A percentile compares a stretch with the other conserved stretches of the same genome.
These are phyloP conservation scores for Noctua pronuba DNA, from an alignment of 2,888 invertebrate species.

Conservation along the genomic window DNA sequence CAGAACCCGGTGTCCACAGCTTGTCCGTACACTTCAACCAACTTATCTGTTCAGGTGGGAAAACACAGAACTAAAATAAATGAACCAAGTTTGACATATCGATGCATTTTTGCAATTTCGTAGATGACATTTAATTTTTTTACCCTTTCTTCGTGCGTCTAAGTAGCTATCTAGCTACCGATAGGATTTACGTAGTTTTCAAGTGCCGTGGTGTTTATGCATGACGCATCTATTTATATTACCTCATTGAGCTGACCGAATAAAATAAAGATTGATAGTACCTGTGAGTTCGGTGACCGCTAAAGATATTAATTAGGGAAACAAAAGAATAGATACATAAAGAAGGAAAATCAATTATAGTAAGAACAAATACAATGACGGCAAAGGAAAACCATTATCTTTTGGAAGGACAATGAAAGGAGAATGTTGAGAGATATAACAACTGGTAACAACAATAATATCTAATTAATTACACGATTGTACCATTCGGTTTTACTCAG, in stretches of 20 bases:
- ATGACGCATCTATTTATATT: too few relatives aligned
- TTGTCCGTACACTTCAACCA: not conserved
- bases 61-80: too few relatives aligned
- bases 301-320: slow-evolving; percentile 16
- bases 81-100: too few relatives aligned
- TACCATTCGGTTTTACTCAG: not conserved
- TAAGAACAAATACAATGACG: not conserved
- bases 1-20: too few relatives aligned
- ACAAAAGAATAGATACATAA: slow-evolving; percentile 9
- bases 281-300: not conserved
- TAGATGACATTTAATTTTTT: too few relatives aligned
- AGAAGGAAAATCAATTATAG: slow-evolving; percentile 37
- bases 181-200: too few relatives aligned
- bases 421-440: slow-evolving; percentile 10
- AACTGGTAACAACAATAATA: slow-evolving; percentile 17
- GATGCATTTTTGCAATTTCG: too few relatives aligned
- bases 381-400: slow-evolving; percentile 9
- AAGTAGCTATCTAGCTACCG: too few relatives aligned
- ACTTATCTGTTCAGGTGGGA: too few relatives aligned
- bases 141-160: too few relatives aligned
- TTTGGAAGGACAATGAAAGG: not conserved
- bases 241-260: not conserved
- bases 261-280: slow-evolving; percentile 1
- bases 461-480: slow-evolving; percentile 4
- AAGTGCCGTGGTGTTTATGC: too few relatives aligned